Conservation (phyloP, 1,140 invertebrate species). For the Euura lappo region DNA sequence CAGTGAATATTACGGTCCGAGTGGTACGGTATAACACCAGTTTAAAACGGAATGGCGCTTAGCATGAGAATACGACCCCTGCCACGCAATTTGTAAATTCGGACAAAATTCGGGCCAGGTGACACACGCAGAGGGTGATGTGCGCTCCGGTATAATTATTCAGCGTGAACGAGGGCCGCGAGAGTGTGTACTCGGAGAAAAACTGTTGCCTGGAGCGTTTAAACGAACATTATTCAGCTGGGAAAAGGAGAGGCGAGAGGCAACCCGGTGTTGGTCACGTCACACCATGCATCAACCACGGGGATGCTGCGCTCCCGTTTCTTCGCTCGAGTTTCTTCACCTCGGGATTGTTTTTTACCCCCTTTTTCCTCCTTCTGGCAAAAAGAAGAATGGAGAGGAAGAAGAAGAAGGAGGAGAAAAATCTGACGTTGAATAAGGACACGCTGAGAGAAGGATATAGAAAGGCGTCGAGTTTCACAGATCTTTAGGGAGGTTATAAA, state of each 20-base stretch:
- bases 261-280: not conserved
- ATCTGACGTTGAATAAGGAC: not conserved
- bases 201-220: not conserved
- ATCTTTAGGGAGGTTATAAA: not conserved
- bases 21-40: too few species aligned
- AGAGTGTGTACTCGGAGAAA: not conserved
- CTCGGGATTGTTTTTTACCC: not conserved
- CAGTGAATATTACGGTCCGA: too few species aligned
- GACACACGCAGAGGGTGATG: not conserved
- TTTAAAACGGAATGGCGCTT: too few species aligned
- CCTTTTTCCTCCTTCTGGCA: not conserved
- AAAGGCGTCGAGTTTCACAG: not conserved
- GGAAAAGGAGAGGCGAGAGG: not conserved
- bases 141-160: not conserved
- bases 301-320: not conserved
- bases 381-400: not conserved
- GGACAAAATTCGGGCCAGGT: too few species aligned
- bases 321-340: not conserved
- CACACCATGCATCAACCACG: constrained; percentile 6
- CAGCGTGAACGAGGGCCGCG: not conserved
- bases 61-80: too few species aligned
- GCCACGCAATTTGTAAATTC: too few species aligned
- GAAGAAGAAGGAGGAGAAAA: not conserved
- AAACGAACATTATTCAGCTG: constrained; percentile 5
- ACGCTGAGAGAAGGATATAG: not conserved